Evolutionary conservation across 1,140 invertebrate genomes (phyloP).

Genomic region (Drosophila pachea): DNA sequence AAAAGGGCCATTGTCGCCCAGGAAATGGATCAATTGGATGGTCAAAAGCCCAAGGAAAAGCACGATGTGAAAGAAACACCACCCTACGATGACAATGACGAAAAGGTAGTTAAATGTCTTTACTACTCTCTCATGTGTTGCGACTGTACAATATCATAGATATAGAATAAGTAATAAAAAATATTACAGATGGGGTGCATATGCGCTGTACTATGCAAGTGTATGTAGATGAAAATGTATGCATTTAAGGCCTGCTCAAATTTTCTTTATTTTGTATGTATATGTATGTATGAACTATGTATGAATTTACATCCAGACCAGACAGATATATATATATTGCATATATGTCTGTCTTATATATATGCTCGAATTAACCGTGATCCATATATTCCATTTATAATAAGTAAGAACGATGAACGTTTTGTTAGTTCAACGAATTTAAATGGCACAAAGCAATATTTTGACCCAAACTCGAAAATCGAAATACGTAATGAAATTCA

Average conservation of each 20-base stretch:
- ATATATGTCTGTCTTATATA: slow-evolving; percentile 3
- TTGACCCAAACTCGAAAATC: slow-evolving; percentile 3
- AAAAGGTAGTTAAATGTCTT: slow-evolving; percentile 76
- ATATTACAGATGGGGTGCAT: slow-evolving; percentile 8
- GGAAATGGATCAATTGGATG: slow-evolving; percentile 66
- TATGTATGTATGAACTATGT: slow-evolving; percentile 36
- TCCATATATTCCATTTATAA: slow-evolving; percentile 10
- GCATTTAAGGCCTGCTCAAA: slow-evolving; percentile 40
- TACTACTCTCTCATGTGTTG: slow-evolving; percentile 78
- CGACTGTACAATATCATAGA: slow-evolving; percentile 76
- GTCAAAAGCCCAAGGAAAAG: slow-evolving; percentile 35
- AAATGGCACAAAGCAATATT: slow-evolving; percentile 10
- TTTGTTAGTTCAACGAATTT: slow-evolving; percentile 23
- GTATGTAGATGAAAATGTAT: slow-evolving; percentile 26
- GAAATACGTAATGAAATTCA: not conserved
- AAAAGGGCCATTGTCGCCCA: slow-evolving; percentile 47
- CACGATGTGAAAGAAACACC: slow-evolving; percentile 31
- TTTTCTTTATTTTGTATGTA: slow-evolving; percentile 10
- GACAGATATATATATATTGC: slow-evolving; percentile 18
- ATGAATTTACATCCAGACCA: slow-evolving; percentile 21
- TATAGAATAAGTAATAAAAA: slow-evolving; percentile 16
- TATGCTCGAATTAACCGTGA: slow-evolving; percentile 17
- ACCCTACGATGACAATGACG: slow-evolving; percentile 58
- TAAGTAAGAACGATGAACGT: not conserved
- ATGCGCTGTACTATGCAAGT: slow-evolving; percentile 13